These are phyloP conservation scores for Drosophila nr. medialis DNA, from an alignment of 2,888 invertebrate species.

Conservation along the genomic window DNA sequence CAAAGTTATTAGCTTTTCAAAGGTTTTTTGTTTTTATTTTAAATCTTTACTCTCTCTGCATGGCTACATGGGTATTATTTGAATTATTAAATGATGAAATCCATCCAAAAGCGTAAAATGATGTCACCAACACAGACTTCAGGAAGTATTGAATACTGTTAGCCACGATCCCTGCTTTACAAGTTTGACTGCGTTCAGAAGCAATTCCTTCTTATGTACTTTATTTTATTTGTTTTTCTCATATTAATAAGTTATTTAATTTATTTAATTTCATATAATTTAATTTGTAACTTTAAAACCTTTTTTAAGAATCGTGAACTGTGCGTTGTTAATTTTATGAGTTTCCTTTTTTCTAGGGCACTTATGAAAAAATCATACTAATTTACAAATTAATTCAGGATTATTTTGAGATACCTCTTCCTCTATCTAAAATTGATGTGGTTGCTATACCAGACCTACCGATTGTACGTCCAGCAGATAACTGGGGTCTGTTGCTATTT, in stretches of 20 bases:
- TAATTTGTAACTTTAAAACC: background rate
- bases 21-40: too few species aligned
- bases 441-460: conserved; percentile 90
- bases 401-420: conserved; percentile 88
- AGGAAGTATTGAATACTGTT: background rate
- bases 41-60: background rate
- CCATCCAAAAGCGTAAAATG: background rate
- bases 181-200: too few species aligned
- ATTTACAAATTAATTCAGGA: conserved; percentile 87
- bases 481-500: conserved; percentile 92
- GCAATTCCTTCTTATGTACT: background rate
- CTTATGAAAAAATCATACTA: conserved; percentile 86
- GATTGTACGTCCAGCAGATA: conserved; percentile 90
- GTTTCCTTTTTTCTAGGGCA: conserved; percentile 85
- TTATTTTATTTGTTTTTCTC: background rate
- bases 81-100: background rate
- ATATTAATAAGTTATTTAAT: background rate
- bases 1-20: background rate
- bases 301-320: background rate
- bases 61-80: background rate
- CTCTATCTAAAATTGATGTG: conserved; percentile 89
- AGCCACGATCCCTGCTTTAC: background rate
- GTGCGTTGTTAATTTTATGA: background rate
- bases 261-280: background rate
- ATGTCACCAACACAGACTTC: background rate